Percentiles rank a stretch among this genome's conserved stretches.
Conservation (phyloP, 2,888 invertebrate genomes). For the Coelogynopora nodosa region DNA sequence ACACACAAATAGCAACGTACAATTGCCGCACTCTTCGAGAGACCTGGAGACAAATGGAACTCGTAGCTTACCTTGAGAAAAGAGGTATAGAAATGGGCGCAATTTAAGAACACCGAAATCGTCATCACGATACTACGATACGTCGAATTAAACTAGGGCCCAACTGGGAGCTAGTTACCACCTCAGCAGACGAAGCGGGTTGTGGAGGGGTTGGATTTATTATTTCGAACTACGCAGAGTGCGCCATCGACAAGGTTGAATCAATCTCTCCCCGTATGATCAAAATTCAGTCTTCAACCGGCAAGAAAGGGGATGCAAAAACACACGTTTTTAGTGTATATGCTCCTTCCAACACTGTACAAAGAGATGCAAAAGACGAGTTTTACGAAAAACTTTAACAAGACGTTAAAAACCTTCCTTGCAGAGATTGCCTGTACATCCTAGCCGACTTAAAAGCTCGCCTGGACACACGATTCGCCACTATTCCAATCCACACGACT, state of each 20-base stretch:
- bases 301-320: constrained; percentile 3
- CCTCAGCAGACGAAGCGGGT: constrained; percentile 6
- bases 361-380: not conserved
- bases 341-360: constrained; percentile 8
- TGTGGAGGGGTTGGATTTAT: not conserved
- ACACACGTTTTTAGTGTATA: not conserved
- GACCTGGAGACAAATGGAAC: constrained; percentile 5
- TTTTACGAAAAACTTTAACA: not conserved
- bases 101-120: constrained; percentile 1
- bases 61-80: constrained; percentile 21
- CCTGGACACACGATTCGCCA: not conserved
- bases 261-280: not conserved
- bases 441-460: not conserved
- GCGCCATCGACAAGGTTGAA: not conserved
- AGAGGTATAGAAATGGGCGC: constrained; percentile 9
- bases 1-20: not conserved
- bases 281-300: constrained; percentile 19
- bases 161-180: not conserved
- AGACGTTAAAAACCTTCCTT: not conserved
- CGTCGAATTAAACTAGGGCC: not conserved
- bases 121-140: not conserved
- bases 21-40: not conserved
- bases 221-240: constrained; percentile 19
- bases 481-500: constrained; percentile 18
- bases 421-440: constrained; percentile 20